Evolutionary conservation across 2,113 vertebrate genomes (phyloP).

Genomic region (Athene noctua): DNA sequence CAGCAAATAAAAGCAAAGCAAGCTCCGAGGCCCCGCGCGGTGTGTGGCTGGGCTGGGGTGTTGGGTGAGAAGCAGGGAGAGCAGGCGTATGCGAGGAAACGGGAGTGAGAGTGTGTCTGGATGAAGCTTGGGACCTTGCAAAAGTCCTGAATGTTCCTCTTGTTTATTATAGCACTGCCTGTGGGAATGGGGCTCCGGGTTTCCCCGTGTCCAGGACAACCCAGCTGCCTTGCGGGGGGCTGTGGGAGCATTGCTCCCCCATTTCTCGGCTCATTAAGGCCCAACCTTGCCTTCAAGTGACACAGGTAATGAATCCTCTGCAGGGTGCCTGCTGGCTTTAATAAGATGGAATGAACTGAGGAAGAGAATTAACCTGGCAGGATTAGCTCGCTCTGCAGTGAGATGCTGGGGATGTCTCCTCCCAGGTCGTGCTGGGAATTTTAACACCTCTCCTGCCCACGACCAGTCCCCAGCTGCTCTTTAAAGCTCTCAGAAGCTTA

Average conservation of each 20-base stretch:
- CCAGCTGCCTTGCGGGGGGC: neutral
- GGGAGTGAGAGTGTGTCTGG: neutral
- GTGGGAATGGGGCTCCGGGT: neutral
- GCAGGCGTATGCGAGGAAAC: neutral
- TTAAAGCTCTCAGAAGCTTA: neutral
- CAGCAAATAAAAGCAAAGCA: neutral
- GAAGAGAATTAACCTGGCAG: conserved; percentile 71
- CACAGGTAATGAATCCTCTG: conserved; percentile 70
- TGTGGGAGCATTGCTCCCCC: neutral
- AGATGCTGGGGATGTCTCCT: conserved; percentile 50
- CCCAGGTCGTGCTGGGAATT: conserved; percentile 37
- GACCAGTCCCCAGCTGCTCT: neutral
- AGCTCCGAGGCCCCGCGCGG: neutral
- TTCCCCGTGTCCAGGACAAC: neutral
- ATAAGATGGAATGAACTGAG: conserved; percentile 69
- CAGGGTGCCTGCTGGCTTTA: conserved; percentile 69
- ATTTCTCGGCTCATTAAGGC: conserved; percentile 49
- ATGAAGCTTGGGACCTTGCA: neutral
- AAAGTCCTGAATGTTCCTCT: rapidly evolving
- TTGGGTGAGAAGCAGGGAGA: neutral
- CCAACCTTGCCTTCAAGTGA: conserved; percentile 53
- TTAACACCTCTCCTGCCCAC: conserved; percentile 24
- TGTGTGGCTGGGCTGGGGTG: neutral
- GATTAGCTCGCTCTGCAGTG: conserved; percentile 60
- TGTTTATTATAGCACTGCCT: neutral